Percentiles rank a stretch among this genome's conserved stretches.
phyloP scores from a whole-genome alignment of 2,888 invertebrate species.

The Pelosia muscerda region DNA sequence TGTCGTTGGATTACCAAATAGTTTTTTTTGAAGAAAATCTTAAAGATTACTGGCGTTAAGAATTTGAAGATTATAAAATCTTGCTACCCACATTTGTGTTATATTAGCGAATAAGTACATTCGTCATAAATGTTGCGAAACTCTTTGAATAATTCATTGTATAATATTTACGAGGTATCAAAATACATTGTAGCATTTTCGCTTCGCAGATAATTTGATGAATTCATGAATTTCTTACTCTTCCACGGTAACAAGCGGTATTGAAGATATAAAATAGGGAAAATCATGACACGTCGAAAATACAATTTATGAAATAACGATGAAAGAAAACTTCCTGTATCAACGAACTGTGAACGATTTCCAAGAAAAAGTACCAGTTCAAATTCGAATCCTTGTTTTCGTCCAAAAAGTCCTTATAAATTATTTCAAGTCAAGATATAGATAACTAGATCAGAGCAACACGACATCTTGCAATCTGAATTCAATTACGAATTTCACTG shows the following conservation, averaged over 20 bases:
- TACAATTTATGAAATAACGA: neutral
- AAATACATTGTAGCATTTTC: conserved; percentile 5
- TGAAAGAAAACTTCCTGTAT: neutral
- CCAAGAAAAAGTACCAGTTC: neutral
- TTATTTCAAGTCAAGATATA: neutral
- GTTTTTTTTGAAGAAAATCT: too few relatives aligned
- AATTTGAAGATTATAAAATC: too few relatives aligned
- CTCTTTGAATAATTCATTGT: conserved; percentile 16
- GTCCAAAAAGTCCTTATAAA: neutral
- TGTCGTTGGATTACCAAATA: too few relatives aligned
- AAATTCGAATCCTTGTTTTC: neutral
- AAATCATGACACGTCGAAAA: neutral
- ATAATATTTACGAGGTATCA: conserved; percentile 11
- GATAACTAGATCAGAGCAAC: neutral
- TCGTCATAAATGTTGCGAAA: conserved; percentile 10
- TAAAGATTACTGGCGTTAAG: neutral
- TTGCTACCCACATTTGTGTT: neutral
- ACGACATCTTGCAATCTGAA: neutral
- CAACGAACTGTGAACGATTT: neutral
- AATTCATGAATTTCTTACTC: conserved; percentile 1
- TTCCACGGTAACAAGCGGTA: neutral
- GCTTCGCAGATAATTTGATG: conserved; percentile 10
- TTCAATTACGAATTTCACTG: neutral
- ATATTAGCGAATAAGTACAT: neutral
- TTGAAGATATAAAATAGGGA: neutral